A percentile compares a stretch with the other conserved stretches of the same genome.
phyloP scores from a whole-genome alignment of 2,797 vertebrate genomes.

The Pterois miles region DNA sequence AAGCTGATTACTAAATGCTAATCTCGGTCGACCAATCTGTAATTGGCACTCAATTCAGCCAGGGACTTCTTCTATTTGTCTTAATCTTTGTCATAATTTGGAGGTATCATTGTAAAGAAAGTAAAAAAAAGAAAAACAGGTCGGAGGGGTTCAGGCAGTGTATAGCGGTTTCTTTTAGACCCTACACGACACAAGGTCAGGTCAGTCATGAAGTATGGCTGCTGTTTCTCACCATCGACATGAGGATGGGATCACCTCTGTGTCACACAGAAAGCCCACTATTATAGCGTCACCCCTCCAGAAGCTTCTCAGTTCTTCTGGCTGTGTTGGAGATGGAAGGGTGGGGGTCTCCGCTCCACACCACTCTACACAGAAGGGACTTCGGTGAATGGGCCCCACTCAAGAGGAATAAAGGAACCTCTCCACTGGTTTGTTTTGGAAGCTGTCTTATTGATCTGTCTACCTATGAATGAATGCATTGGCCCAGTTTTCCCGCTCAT shows the following conservation, averaged over 20 bases:
- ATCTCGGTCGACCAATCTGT: constrained; percentile 39
- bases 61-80: constrained; percentile 16
- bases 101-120: constrained; percentile 13
- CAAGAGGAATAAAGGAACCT: constrained; percentile 76
- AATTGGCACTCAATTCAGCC: constrained; percentile 25
- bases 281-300: constrained; percentile 70
- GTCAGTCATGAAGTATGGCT: constrained; percentile 64
- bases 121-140: constrained; percentile 36
- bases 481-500: constrained; percentile 72
- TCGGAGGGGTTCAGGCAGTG: constrained; percentile 46
- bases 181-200: constrained; percentile 70
- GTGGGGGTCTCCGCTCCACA: constrained; percentile 40
- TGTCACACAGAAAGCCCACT: constrained; percentile 61
- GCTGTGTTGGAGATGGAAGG: constrained; percentile 32
- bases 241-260: constrained; percentile 70
- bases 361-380: constrained; percentile 63
- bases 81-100: constrained; percentile 20
- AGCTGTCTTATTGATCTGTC: constrained; percentile 84
- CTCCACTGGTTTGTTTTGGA: constrained; percentile 85
- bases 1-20: constrained; percentile 35
- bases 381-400: constrained; percentile 77
- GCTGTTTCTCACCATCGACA: constrained; percentile 60
- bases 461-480: constrained; percentile 75
- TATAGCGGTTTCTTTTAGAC: constrained; percentile 60
- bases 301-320: constrained; percentile 67